phyloP scores from a whole-genome alignment of 2,888 invertebrate species.

The Lapara coniferarum region DNA sequence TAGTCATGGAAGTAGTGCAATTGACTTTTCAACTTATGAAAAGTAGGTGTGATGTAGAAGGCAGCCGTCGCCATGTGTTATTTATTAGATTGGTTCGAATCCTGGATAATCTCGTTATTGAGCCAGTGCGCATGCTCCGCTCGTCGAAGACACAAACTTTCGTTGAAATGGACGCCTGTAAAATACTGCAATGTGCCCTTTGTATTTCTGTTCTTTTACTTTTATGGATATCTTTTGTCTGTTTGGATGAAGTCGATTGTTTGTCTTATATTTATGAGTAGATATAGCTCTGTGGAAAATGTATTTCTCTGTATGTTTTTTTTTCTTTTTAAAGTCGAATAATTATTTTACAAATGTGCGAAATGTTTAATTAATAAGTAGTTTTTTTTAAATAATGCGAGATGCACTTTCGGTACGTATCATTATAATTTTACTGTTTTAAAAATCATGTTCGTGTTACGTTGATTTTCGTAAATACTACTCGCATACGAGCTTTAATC shows the following conservation, averaged over 20 bases:
- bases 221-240: conserved; percentile 9
- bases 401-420: too few species aligned
- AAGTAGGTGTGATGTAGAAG: conserved; percentile 47
- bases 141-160: conserved; percentile 39
- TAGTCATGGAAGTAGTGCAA: neutral
- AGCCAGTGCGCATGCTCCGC: conserved; percentile 43
- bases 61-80: conserved; percentile 66
- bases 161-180: conserved; percentile 33
- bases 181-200: conserved; percentile 22
- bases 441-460: neutral
- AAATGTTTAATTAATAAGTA: too few species aligned
- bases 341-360: too few species aligned
- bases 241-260: neutral
- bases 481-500: neutral
- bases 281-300: neutral
- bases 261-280: neutral
- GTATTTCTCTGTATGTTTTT: too few species aligned
- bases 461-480: neutral
- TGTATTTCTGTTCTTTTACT: neutral
- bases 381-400: too few species aligned
- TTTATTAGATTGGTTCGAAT: conserved; percentile 79
- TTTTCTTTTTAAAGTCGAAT: too few species aligned
- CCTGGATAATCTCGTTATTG: conserved; percentile 72
- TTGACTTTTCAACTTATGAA: conserved; percentile 26
- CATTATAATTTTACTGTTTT: too few species aligned